A percentile compares a stretch with the other conserved stretches of the same genome.
Evolutionary conservation across 2,113 vertebrate species (phyloP).

Genomic region (Gobius niger): DNA sequence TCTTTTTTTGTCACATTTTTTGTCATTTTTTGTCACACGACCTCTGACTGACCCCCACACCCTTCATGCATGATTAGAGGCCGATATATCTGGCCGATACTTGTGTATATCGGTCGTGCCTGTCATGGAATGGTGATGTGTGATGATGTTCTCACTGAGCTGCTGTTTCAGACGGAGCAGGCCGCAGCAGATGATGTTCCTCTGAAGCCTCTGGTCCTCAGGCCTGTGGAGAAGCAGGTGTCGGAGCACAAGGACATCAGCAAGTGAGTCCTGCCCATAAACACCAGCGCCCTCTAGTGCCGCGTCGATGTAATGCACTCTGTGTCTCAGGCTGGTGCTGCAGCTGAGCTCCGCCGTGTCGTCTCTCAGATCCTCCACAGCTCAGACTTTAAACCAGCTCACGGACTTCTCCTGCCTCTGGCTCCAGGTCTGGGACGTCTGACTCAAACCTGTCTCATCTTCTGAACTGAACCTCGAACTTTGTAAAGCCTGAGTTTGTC

Average conservation of each 20-base stretch:
- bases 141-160: too few relatives aligned
- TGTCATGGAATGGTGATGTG: too few relatives aligned
- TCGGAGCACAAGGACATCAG: slow-evolving; percentile 81
- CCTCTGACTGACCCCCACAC: too few relatives aligned
- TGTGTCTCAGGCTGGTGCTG: slow-evolving; percentile 67
- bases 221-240: slow-evolving; percentile 78
- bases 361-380: slow-evolving; percentile 69
- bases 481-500: slow-evolving; percentile 11
- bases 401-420: slow-evolving; percentile 79
- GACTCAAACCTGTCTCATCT: neutral
- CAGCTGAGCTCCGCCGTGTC: slow-evolving; percentile 77
- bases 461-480: neutral
- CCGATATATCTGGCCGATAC: too few relatives aligned
- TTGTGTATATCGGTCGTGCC: too few relatives aligned
- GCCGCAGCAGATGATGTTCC: slow-evolving; percentile 71
- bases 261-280: slow-evolving; percentile 53
- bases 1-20: too few relatives aligned
- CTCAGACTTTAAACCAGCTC: slow-evolving; percentile 71
- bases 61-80: too few relatives aligned
- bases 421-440: slow-evolving; percentile 78
- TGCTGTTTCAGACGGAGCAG: slow-evolving; percentile 75
- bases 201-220: slow-evolving; percentile 68
- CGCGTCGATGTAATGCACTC: too few relatives aligned
- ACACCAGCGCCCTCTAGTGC: neutral
- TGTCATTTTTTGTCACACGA: too few relatives aligned